phyloP scores from a whole-genome alignment of 2,113 vertebrate species.

The Antigone vipio region DNA sequence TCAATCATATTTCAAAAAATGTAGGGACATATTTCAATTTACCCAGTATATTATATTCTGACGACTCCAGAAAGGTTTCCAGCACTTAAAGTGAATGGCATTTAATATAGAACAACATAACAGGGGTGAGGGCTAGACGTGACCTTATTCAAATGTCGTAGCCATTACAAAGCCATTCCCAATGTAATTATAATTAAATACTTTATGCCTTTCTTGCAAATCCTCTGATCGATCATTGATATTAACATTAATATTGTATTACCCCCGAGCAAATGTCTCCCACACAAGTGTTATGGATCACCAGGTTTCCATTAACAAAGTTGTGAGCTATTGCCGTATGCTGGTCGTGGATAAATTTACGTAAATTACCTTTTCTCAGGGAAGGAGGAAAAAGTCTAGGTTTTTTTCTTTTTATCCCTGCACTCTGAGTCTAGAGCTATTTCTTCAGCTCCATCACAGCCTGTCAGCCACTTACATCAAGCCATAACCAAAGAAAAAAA shows the following conservation, averaged over 20 bases:
- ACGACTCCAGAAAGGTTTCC: slow-evolving; percentile 82
- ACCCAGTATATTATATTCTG: slow-evolving; percentile 84
- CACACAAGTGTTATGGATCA: slow-evolving; percentile 90
- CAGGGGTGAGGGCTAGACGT: slow-evolving; percentile 87
- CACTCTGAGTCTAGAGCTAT: not conserved
- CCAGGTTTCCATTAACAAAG: slow-evolving; percentile 95
- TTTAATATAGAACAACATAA: slow-evolving; percentile 96
- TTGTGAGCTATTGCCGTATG: slow-evolving; percentile 78
- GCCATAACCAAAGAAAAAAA: not conserved
- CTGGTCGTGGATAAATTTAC: slow-evolving; percentile 77
- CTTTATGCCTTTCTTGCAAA: slow-evolving; percentile 95
- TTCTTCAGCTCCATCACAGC: not conserved
- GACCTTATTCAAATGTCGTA: slow-evolving; percentile 98
- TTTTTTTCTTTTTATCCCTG: not conserved
- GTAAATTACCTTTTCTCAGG: slow-evolving; percentile 83
- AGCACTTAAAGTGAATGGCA: slow-evolving; percentile 94
- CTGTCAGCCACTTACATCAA: not conserved
- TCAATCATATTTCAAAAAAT: slow-evolving; percentile 89
- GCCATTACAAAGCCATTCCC: slow-evolving; percentile 75
- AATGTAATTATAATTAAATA: slow-evolving; percentile 95
- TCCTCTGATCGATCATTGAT: slow-evolving; percentile 93
- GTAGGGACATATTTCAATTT: slow-evolving; percentile 95
- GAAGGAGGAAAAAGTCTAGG: slow-evolving; percentile 36
- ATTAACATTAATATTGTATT: slow-evolving; percentile 86
- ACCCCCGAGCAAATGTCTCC: slow-evolving; percentile 90